Evolutionary conservation across 2,797 vertebrate genomes (phyloP).

Genomic region (Urophycis tenuis): DNA sequence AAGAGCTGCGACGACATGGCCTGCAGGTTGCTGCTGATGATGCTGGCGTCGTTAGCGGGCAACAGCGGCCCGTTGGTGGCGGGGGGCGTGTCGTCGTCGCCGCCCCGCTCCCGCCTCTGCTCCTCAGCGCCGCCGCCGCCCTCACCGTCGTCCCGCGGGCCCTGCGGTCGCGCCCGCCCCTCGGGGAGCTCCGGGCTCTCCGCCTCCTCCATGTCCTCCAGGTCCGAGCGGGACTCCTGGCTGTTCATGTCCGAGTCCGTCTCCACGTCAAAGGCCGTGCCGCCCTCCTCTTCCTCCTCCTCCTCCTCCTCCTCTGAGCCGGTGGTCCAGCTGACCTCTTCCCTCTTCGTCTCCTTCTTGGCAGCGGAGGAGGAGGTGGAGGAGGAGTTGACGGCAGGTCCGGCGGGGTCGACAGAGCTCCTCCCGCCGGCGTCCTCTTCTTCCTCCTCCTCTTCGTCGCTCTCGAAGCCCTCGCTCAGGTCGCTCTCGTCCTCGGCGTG

Average conservation of each 20-base stretch:
- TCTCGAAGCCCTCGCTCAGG: constrained; percentile 94
- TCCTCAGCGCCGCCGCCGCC: constrained; percentile 24
- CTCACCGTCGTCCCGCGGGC: constrained; percentile 45
- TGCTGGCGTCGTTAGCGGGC: constrained; percentile 74
- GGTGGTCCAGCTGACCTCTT: constrained; percentile 77
- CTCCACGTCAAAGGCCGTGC: constrained; percentile 90
- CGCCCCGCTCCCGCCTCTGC: constrained; percentile 44
- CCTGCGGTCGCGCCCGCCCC: constrained; percentile 42
- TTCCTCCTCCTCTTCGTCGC: constrained; percentile 70
- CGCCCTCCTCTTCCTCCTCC: constrained; percentile 80
- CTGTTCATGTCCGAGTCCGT: constrained; percentile 98
- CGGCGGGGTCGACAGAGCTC: background rate
- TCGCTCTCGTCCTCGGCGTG: constrained; percentile 86
- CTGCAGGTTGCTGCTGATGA: constrained; percentile 95
- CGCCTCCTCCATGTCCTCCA: constrained; percentile 92
- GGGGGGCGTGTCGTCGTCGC: constrained; percentile 52
- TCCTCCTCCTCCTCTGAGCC: constrained; percentile 79
- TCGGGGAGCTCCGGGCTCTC: constrained; percentile 46
- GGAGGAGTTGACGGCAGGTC: constrained; percentile 26
- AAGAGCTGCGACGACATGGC: constrained; percentile 97
- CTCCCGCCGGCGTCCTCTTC: constrained; percentile 43
- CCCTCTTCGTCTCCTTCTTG: constrained; percentile 61
- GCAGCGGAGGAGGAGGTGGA: constrained; percentile 15
- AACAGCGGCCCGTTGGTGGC: constrained; percentile 73
- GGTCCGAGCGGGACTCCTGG: constrained; percentile 92